Conservation (phyloP, 2,797 vertebrate genomes). For the Artibeus jamaicensis region DNA sequence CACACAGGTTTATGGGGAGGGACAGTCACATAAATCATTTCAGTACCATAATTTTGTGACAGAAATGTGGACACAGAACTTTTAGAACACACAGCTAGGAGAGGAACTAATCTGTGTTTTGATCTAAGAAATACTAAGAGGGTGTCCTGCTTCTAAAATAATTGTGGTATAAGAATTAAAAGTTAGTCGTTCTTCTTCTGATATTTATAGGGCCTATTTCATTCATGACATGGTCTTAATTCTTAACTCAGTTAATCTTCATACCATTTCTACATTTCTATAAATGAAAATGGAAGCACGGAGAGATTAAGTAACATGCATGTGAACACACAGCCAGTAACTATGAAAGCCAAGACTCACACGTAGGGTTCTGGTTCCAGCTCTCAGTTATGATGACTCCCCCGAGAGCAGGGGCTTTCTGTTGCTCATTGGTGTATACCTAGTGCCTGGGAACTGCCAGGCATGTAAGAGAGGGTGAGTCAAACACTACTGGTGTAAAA, state of each 20-base stretch:
- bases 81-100: background rate
- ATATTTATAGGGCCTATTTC: background rate
- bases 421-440: background rate
- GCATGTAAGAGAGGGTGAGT: background rate
- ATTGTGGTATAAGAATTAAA: background rate
- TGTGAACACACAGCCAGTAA: background rate
- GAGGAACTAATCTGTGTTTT: background rate
- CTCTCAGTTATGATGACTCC: background rate
- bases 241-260: background rate
- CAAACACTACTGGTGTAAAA: background rate
- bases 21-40: background rate
- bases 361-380: background rate
- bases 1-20: background rate
- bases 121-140: background rate
- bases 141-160: background rate
- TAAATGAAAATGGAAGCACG: background rate
- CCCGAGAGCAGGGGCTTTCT: background rate
- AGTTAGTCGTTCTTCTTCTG: background rate
- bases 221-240: background rate
- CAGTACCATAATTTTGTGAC: background rate
- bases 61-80: background rate
- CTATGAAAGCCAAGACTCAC: background rate
- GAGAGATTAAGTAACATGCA: background rate
- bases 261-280: background rate
- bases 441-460: background rate